Conservation (phyloP, 2,113 vertebrate species). For the Epinephelus cyanopodus region DNA sequence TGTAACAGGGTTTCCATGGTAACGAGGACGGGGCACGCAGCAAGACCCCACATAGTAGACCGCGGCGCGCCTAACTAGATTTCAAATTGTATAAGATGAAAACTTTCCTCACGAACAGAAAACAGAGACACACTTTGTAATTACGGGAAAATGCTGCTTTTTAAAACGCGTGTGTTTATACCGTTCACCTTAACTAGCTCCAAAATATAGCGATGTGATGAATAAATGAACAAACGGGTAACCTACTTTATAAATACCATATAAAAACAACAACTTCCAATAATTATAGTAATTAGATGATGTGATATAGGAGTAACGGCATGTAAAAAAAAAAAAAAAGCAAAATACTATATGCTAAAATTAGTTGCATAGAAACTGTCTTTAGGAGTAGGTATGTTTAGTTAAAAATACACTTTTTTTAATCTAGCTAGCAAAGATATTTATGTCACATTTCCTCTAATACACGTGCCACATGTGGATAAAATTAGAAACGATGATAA, state of each 20-base stretch:
- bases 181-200: not conserved
- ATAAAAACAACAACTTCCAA: not conserved
- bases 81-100: constrained; percentile 6
- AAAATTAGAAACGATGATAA: not conserved
- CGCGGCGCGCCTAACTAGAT: constrained; percentile 56
- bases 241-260: constrained; percentile 1
- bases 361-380: not conserved
- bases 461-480: not conserved
- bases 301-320: not conserved
- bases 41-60: constrained; percentile 56
- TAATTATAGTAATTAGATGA: not conserved
- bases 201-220: not conserved
- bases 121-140: not conserved
- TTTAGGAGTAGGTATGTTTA: not conserved
- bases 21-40: constrained; percentile 50
- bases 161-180: rapidly evolving
- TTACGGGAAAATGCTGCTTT: not conserved
- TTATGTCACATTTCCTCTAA: not conserved
- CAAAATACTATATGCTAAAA: not conserved
- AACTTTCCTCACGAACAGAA: not conserved
- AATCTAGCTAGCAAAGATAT: not conserved
- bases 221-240: not conserved
- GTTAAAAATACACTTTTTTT: not conserved
- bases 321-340: not conserved
- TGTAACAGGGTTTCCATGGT: constrained; percentile 75